Conservation (phyloP, 2,888 invertebrate genomes). For the Onchidella celtica region DNA sequence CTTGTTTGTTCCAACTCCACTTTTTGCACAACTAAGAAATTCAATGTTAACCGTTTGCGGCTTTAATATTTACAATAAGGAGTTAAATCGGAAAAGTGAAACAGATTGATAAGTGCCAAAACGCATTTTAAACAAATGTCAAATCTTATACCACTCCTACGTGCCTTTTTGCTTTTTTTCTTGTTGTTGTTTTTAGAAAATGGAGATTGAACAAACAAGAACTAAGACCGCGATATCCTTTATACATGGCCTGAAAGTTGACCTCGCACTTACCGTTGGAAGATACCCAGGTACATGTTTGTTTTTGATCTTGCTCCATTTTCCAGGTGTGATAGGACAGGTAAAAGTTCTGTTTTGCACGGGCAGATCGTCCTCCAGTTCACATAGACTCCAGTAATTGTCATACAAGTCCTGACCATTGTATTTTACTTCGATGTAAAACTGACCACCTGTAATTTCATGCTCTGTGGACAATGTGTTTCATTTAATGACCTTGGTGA, state of each 20-base stretch:
- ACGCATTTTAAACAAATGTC: no score
- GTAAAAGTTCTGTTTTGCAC: constrained; percentile 63
- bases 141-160: no score
- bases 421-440: constrained; percentile 69
- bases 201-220: no score
- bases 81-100: no score
- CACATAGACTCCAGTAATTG: constrained; percentile 74
- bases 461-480: constrained; percentile 59
- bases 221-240: no score
- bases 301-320: constrained; percentile 65
- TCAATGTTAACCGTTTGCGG: no score
- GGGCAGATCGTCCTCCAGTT: constrained; percentile 66
- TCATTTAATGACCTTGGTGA: not conserved
- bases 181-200: no score
- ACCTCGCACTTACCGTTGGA: constrained; percentile 65
- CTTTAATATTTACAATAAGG: no score
- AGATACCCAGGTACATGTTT: constrained; percentile 69
- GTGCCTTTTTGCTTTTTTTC: no score
- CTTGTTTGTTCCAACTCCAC: no score
- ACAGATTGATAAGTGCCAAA: no score
- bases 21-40: no score
- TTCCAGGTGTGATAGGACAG: constrained; percentile 69
- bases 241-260: not conserved
- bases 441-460: constrained; percentile 63
- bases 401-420: constrained; percentile 71